Conservation (phyloP, 2,113 vertebrate species). For the Eubucco bourcierii region DNA sequence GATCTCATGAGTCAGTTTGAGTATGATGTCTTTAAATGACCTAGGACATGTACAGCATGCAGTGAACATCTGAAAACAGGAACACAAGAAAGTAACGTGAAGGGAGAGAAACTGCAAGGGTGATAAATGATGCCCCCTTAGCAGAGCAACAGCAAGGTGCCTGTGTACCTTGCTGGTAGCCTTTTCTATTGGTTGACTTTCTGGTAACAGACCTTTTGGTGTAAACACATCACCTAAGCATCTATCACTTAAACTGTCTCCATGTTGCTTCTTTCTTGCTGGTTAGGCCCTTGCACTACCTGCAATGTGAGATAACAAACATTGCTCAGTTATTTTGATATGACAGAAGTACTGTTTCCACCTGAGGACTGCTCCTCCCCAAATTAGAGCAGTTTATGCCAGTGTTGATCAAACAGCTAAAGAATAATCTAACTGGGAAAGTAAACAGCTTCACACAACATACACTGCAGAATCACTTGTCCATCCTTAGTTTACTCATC, state of each 20-base stretch:
- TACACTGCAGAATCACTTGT: not conserved
- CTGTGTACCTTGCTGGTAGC: too few species aligned
- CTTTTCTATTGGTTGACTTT: not conserved
- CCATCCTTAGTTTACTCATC: not conserved
- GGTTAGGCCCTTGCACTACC: not conserved
- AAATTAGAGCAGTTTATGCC: not conserved
- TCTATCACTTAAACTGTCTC: not conserved
- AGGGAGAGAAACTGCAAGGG: not conserved
- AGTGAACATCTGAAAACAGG: not conserved
- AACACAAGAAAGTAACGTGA: not conserved
- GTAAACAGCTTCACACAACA: not conserved
- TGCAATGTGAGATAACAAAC: not conserved
- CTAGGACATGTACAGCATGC: not conserved
- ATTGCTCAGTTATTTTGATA: not conserved
- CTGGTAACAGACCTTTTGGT: not conserved
- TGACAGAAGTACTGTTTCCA: not conserved
- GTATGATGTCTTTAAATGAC: not conserved
- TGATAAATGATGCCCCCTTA: not conserved
- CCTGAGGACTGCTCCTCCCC: not conserved
- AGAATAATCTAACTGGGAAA: not conserved
- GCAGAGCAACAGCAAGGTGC: not conserved
- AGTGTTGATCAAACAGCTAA: not conserved
- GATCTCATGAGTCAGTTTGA: not conserved
- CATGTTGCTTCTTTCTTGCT: not conserved
- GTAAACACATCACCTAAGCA: not conserved